These are phyloP conservation scores for Aethes cnicana DNA, from an alignment of 2,888 invertebrate genomes.

Conservation along the genomic window DNA sequence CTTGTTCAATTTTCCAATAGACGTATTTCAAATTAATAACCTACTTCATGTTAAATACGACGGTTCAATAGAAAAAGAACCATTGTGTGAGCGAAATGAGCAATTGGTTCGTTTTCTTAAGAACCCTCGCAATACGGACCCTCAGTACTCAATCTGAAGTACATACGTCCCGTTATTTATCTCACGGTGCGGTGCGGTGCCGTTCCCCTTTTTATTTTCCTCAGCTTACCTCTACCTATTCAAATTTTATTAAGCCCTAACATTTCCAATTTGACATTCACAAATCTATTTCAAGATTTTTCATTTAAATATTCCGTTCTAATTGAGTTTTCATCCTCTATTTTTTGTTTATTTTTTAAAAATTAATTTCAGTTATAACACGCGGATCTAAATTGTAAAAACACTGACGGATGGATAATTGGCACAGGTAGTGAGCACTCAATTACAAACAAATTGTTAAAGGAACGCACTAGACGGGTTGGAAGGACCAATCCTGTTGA, in stretches of 20 bases:
- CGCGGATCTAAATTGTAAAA: conserved; percentile 45
- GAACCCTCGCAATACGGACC: conserved; percentile 3
- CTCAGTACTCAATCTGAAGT: conserved; percentile 1
- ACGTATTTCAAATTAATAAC: too few relatives aligned
- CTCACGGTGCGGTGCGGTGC: conserved; percentile 53
- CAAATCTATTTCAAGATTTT: conserved; percentile 11
- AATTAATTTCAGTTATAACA: conserved; percentile 4
- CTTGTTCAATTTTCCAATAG: too few relatives aligned
- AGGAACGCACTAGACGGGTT: conserved; percentile 42
- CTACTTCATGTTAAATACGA: too few relatives aligned
- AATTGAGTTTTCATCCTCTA: conserved; percentile 33
- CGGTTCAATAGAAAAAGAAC: too few relatives aligned
- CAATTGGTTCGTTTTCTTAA: conserved; percentile 7
- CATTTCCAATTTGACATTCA: conserved; percentile 7
- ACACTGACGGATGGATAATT: conserved; percentile 58
- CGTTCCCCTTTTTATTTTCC: conserved; percentile 42
- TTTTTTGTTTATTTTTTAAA: conserved; percentile 6
- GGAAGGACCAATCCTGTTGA: conserved; percentile 27
- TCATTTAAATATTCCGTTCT: conserved; percentile 18
- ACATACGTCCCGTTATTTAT: background rate
- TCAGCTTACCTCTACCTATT: background rate
- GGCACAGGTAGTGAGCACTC: conserved; percentile 62
- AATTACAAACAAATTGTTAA: conserved; percentile 39
- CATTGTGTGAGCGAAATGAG: too few relatives aligned
- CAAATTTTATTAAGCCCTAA: background rate